Evolutionary conservation across 2,797 vertebrate species (phyloP), one percentile per base, ranked within the genome.

Genomic region (Propithecus deckenii): DNA sequence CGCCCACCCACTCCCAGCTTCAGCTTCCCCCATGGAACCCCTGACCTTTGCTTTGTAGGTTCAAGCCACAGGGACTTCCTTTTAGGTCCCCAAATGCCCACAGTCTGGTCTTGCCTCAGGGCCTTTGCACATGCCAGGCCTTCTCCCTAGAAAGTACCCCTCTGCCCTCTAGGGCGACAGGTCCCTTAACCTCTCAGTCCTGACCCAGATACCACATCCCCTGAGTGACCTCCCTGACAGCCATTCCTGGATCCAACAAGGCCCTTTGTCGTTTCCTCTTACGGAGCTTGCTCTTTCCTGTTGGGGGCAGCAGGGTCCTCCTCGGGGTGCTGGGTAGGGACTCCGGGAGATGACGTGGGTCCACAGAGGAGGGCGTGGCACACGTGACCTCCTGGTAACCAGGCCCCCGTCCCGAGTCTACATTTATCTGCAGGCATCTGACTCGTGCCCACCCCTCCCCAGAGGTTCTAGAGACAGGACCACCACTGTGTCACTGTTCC

Each of bases 361-460:
- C 23, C 57, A 25, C 57, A 11, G 0, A 57, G 57, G 23, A 59
- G 23, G 57, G 23, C 4, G 23, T 10, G 0, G 57, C 57, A 59
- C 13, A 0, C 17, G 8, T 0, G 7, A 25, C n/a, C 17, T 72
- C 65, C 35, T 38, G 14, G 28, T 1, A 5, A 15, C 7, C 22
- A 50, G 0, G 7, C 11, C 41, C 13, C 7, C 0, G 2, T 11
- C 48, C 95, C 7, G 23, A 0, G 18, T 43, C 69, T 12, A 8
- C 25, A 0, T 9, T 2, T n/a, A 59, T 0, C 32, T 5, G 12
- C 13, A 30, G 61, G 59, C 2, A 9, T 67, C 18, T 12, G 43
- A 28, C 28, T 30, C 12, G 4, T 57, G 48, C 43, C 67, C 52
- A 9, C 2, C 1, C 11, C 30, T 23, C 50, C 43, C 48, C 3